These are phyloP conservation scores for Camponotus pennsylvanicus DNA, from an alignment of 1,140 invertebrate species.

Conservation along the genomic window DNA sequence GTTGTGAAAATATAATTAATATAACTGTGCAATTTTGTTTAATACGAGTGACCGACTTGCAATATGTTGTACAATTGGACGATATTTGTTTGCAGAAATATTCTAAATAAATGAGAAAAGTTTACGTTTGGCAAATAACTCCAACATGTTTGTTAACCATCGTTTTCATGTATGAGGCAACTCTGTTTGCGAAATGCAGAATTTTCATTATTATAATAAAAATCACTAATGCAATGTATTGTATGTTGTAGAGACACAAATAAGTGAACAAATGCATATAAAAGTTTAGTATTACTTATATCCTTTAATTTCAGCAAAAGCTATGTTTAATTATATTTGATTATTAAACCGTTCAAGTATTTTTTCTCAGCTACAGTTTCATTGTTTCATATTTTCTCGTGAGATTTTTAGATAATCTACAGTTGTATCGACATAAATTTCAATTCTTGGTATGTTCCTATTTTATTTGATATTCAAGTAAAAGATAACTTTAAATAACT, in stretches of 20 bases:
- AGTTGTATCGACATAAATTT: background rate
- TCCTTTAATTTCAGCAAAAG: background rate
- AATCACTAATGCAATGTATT: background rate
- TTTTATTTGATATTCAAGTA: no score
- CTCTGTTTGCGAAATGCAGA: background rate
- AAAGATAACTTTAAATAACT: no score
- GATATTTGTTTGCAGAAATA: constrained; percentile 21
- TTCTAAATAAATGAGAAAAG: constrained; percentile 11
- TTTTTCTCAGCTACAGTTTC: background rate
- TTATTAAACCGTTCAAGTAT: background rate
- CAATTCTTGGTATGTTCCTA: no score
- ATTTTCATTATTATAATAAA: constrained; percentile 21
- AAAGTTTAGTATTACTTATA: background rate
- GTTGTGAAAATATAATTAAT: background rate
- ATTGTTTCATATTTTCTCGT: background rate
- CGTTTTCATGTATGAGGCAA: background rate
- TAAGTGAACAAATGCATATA: background rate
- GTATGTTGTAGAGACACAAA: no score
- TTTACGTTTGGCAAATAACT: constrained; percentile 27
- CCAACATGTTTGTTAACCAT: background rate
- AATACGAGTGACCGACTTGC: background rate
- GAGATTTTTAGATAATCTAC: background rate
- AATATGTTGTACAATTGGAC: background rate
- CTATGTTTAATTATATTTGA: background rate
- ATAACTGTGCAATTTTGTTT: background rate